Conservation (phyloP, 37 sponge, comb jelly and placozoan genomes). For the Aphrocallistes beatrix region DNA sequence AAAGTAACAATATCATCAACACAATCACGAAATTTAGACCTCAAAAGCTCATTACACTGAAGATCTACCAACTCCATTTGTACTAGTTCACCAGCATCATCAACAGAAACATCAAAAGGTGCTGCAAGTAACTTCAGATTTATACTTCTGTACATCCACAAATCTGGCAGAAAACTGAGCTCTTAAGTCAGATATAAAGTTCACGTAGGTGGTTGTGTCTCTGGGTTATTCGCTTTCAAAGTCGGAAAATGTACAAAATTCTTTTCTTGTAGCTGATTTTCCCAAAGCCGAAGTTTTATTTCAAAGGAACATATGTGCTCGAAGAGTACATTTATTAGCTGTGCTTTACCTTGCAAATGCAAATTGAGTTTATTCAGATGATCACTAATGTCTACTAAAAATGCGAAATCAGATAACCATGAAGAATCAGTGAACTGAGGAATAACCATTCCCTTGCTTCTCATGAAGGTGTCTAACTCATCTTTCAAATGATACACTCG, state of each 20-base stretch:
- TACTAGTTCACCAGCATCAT: no score
- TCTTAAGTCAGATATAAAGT: background rate
- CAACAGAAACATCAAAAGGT: no score
- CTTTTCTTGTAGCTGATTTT: background rate
- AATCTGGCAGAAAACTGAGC: background rate
- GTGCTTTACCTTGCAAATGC: background rate
- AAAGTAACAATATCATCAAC: background rate
- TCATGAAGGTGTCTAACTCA: background rate
- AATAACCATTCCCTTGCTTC: background rate
- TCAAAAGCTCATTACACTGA: no score
- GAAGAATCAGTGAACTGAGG: background rate
- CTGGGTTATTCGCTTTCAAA: no score
- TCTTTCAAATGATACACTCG: background rate
- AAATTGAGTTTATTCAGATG: background rate
- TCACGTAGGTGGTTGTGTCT: background rate
- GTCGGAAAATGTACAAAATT: background rate
- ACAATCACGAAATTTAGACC: no score
- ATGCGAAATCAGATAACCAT: conserved; percentile 12
- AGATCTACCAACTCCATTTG: no score
- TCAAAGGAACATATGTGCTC: background rate
- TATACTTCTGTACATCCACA: background rate
- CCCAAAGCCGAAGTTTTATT: background rate
- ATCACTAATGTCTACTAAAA: background rate
- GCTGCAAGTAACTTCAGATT: background rate
- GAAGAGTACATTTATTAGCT: background rate